Base-by-base conservation (phyloP, 2,113 vertebrate genomes). In the Vulpes vulpes region DNA sequence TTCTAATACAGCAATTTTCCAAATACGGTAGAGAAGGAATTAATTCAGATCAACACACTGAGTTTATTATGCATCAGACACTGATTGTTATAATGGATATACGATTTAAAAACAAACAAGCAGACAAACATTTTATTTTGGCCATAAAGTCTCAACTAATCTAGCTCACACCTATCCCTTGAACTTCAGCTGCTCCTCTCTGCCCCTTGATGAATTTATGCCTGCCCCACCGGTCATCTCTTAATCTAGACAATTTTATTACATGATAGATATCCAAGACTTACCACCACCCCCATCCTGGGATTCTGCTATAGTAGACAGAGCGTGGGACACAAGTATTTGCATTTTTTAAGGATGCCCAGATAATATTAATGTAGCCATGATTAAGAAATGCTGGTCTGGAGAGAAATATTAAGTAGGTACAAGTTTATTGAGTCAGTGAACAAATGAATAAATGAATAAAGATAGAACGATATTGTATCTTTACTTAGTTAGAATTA, bases 191-290 rank as follows among this genome's bases (percentile, higher is more conserved):
- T 49, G 5, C 17, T 14, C 23, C 49, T 38, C 22, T n/a, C 57
- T 19, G 10, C 20, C 59, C 22, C 55, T 60, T 81, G 78, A 27
- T 43, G 59, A 12, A 3, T 11, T 9, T 11, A 25, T 25, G 51
- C 23, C 11, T 23, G n/a, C 5, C 3, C 32, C 5, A 1, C 10
- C 0, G 0, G 1, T n/a, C 76, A 9, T 38, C 17, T 83, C n/a
- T 38, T 2, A 43, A 43, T 43, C 43, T 69, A 35, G 20, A 30
- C 5, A 91, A 57, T 16, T 51, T 38, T 32, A 19, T 69, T n/a
- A 78, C 10, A 22, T 19, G 32, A 15, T 25, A n/a, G 11, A 71
- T 69, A 53, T 23, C 11, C 10, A 32, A 82, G 53, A 51, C 15
- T 82, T 20, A 62, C 16, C 27, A 35, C 3, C 15, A 59, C 23